Percentiles rank a stretch among this genome's conserved stretches.
These are phyloP conservation scores for Eidolon helvum DNA, from an alignment of 2,113 vertebrate species.

Conservation along the genomic window DNA sequence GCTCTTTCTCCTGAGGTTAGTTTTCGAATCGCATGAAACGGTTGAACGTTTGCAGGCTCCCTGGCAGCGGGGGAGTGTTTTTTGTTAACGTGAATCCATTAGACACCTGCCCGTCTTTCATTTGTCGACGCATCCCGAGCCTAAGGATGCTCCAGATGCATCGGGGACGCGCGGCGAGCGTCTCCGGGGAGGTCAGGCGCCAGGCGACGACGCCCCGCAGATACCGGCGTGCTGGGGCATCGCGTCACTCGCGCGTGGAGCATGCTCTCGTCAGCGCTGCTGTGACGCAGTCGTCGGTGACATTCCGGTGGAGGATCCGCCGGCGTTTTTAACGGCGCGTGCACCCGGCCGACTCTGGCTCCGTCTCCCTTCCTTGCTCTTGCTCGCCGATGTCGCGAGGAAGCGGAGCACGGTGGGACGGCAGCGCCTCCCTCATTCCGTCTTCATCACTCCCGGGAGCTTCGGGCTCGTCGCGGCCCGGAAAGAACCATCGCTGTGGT, in stretches of 20 bases:
- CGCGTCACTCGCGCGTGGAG: background rate
- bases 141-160: background rate
- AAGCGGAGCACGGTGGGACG: background rate
- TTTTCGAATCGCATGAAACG: background rate
- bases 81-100: slow-evolving; percentile 37
- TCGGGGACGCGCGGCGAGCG: background rate
- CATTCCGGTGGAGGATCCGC: slow-evolving; percentile 1
- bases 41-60: background rate
- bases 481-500: background rate
- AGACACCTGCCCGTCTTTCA: slow-evolving; percentile 54
- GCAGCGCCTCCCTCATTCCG: background rate
- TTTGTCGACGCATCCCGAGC: slow-evolving; percentile 14
- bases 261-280: background rate
- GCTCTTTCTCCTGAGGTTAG: slow-evolving; percentile 29
- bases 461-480: background rate
- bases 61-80: background rate
- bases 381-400: background rate
- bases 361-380: background rate
- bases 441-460: background rate
- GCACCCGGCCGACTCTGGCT: background rate
- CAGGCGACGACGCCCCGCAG: background rate
- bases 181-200: slow-evolving; percentile 37
- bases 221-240: slow-evolving; percentile 7
- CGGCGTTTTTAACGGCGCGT: background rate
- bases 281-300: slow-evolving; percentile 40